Evolutionary conservation across 2,888 invertebrate genomes (phyloP), one percentile per base, ranked within the genome.

Genomic region (Cerastoderma edule): DNA sequence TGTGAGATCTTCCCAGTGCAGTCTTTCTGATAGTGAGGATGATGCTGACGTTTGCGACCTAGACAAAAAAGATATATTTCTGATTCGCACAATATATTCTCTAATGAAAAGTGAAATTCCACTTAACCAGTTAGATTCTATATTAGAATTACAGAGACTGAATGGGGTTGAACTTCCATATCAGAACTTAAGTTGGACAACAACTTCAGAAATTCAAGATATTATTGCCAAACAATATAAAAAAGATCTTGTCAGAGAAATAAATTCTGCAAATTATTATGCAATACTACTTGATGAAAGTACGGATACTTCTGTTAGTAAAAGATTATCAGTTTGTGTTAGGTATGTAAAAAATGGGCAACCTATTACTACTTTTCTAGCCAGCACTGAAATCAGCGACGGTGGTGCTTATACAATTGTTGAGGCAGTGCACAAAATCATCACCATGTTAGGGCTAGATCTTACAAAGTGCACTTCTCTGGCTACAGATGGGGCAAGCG

Each of bases 401-500:
- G n/a, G n/a, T n/a, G n/a, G 70, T 54, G 56, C 76, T n/a, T 66
- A 76, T 24, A 83, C 78, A 1, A 71, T 80, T 48, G 64, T 74
- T 4, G 68, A 60, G 0, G 32, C 30, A 46, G 24, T 68, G n/a
- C n/a, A n/a, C n/a, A n/a, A n/a, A n/a, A n/a, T n/a, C n/a, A n/a
- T n/a, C n/a, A n/a, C n/a, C n/a, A n/a, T n/a, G n/a, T n/a, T n/a
- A n/a, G 13, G 44, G 44, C 19, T 83, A 5, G 32, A 56, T 60
- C 8, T 32, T 4, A 2, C 2, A n/a, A 33, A 33, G 3, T 28
- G 30, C 6, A 24, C 24, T 13, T 60, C 60, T 10, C 60, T 60
- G 4, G 60, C 60, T 19, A 60, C 35, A 13, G 60, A 60, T n/a
- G 60, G 60, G 35, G 60, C 60, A 32, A 22, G 8, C 5, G 60